Conservation (phyloP, 2,797 vertebrate genomes). For the Mormyrus hasselquistii region DNA sequence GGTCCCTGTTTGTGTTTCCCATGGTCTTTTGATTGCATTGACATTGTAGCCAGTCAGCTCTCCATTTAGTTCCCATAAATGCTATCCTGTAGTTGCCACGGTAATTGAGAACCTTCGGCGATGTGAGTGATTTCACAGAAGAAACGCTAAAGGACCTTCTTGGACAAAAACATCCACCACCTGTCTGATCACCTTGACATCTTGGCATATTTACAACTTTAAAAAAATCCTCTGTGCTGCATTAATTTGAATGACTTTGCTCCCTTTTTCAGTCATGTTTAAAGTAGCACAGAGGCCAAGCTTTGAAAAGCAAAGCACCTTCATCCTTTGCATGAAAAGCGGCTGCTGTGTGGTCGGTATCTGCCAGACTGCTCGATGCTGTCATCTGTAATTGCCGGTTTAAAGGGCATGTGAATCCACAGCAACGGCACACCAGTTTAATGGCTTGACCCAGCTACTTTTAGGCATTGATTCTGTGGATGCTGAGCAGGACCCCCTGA, state of each 20-base stretch:
- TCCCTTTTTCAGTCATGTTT: neutral
- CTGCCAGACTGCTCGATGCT: neutral
- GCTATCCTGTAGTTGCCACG: neutral
- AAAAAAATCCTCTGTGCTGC: neutral
- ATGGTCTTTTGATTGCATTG: neutral
- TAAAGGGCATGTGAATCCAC: neutral
- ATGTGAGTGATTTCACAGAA: neutral
- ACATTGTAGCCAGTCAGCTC: neutral
- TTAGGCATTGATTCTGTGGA: neutral
- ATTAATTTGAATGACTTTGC: neutral
- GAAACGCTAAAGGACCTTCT: neutral
- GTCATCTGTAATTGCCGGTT: neutral
- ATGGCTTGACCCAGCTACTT: neutral
- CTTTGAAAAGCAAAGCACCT: slow-evolving; percentile 4
- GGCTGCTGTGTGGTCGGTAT: neutral
- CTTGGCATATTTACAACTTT: neutral
- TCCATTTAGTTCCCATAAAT: neutral
- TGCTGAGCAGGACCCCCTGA: neutral
- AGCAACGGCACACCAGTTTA: neutral
- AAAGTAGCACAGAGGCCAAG: neutral
- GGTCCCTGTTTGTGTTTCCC: neutral
- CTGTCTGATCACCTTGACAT: neutral
- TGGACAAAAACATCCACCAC: neutral
- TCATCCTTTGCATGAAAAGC: neutral
- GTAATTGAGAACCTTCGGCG: neutral